These are phyloP conservation scores for Myopa tessellatipennis DNA, from an alignment of 2,888 invertebrate species.

Conservation along the genomic window DNA sequence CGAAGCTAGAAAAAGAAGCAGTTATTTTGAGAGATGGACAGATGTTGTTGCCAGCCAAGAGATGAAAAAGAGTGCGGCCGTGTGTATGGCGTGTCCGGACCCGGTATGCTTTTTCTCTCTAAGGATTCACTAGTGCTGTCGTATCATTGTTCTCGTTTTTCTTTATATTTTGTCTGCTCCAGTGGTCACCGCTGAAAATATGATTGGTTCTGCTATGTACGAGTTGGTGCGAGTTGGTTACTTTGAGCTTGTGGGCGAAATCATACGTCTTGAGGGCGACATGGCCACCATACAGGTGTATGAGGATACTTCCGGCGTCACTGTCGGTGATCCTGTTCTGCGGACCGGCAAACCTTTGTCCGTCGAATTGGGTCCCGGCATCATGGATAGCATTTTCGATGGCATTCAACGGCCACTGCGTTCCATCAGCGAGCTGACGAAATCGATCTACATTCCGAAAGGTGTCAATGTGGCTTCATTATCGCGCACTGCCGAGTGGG, in stretches of 20 bases:
- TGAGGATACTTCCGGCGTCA: slow-evolving; percentile 96
- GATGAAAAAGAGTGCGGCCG: slow-evolving; percentile 78
- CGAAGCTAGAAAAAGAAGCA: not conserved
- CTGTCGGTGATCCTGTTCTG: slow-evolving; percentile 98
- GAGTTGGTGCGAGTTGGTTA: slow-evolving; percentile 99
- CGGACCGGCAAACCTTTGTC: slow-evolving; percentile 98
- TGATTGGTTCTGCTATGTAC: slow-evolving; percentile 99
- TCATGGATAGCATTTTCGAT: slow-evolving; percentile 99
- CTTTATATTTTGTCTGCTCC: not conserved
- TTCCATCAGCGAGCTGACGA: slow-evolving; percentile 91
- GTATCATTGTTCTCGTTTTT: too few relatives aligned
- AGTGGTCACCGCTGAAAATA: slow-evolving; percentile 99
- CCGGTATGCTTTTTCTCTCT: slow-evolving; percentile 74
- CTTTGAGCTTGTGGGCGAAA: slow-evolving; percentile 97
- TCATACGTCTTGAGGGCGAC: slow-evolving; percentile 98
- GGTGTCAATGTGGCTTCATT: slow-evolving; percentile 94
- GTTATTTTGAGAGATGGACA: not conserved
- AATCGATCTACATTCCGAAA: slow-evolving; percentile 99
- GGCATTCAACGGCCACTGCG: slow-evolving; percentile 98
- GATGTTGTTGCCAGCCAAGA: not conserved
- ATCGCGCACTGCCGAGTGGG: slow-evolving; percentile 85
- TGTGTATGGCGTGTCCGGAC: slow-evolving; percentile 97
- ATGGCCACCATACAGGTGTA: slow-evolving; percentile 99
- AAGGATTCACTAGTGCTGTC: too few relatives aligned
- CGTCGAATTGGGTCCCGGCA: slow-evolving; percentile 98